Base-by-base conservation (phyloP, 2,888 invertebrate species). In the Pantelozetes paolii region DNA sequence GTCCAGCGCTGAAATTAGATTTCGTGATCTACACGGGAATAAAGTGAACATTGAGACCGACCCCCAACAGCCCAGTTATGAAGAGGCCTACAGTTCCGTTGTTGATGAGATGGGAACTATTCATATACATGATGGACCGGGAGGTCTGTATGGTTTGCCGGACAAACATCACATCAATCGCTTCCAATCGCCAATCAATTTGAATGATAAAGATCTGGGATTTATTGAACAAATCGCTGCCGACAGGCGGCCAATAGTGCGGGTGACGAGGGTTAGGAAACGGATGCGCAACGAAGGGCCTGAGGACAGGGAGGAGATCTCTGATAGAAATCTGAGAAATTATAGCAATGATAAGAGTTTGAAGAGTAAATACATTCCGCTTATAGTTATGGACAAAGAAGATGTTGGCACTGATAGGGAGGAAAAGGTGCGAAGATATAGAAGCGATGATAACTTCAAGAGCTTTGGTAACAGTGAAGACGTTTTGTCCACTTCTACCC, bases 21-120 rank as follows among this genome's bases (percentile, higher is more conserved):
- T 59, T 28, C 18, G 32, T 13, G 59, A 57, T 23, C n/a, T 42
- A 6, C 72, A 72, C 40, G 54, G 40, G 6, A 74, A 74, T 50
- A 74, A 74, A 50, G 71, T 74, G 1, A 71, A 72, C 28, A 45
- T 70, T 26, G 75, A 73, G 18, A 28, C 23, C 67, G 78, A 79
- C 54, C 77, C 76, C 32, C 77, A 78, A 70, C 76, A 75, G 32
- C 77, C 77, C 18, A 59, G 73, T 32, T 78, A 69, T 54, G 78
- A 77, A 26, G 79, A 79, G 72, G 78, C 78, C 5, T 76, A 78
- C 40, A 77, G 78, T 11, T 76, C 78, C 1, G 48, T 79, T 9
- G 75, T 79, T 13, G 78, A 77, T 71, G 75, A 76, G 2, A 77
- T 79, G 71, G 79, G 79, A 26, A 77, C 76, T 5, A 77, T 79